Evolutionary conservation across 1,140 invertebrate species (phyloP).

Genomic region (Drosophila lowei): DNA sequence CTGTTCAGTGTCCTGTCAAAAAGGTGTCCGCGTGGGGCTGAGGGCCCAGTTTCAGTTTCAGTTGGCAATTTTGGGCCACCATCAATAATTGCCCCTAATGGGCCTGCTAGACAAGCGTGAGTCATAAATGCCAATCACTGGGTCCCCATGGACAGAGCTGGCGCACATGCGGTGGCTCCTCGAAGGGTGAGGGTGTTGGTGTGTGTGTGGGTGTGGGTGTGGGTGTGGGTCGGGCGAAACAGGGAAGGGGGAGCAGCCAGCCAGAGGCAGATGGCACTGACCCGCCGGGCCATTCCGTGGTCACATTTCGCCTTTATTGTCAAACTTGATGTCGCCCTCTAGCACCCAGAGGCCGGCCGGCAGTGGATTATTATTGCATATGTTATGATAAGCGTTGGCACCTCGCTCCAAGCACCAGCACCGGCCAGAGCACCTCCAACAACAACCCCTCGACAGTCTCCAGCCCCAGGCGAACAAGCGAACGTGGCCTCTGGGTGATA

Average conservation of each 20-base stretch:
- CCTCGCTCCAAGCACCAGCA: constrained; percentile 20
- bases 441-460: background rate
- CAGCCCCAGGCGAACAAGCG: background rate
- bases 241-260: constrained; percentile 7
- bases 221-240: background rate
- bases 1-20: too few species aligned
- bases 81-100: constrained; percentile 45
- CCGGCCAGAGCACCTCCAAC: too few species aligned
- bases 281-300: constrained; percentile 33
- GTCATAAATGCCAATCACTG: constrained; percentile 46
- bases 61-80: background rate
- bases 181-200: too few species aligned
- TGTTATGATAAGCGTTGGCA: constrained; percentile 63
- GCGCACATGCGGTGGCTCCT: too few species aligned
- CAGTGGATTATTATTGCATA: constrained; percentile 69
- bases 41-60: background rate
- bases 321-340: constrained; percentile 50
- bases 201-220: background rate
- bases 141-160: background rate
- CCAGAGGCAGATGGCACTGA: background rate
- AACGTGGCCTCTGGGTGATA: constrained; percentile 42
- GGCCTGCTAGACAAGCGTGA: constrained; percentile 25
- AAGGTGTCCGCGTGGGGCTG: too few species aligned
- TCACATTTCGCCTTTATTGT: constrained; percentile 59
- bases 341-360: background rate